A percentile compares a stretch with the other conserved stretches of the same genome.
Evolutionary conservation across 23 tunicate genomes (phyloP).

Genomic region (Trididemnum nubilum): DNA sequence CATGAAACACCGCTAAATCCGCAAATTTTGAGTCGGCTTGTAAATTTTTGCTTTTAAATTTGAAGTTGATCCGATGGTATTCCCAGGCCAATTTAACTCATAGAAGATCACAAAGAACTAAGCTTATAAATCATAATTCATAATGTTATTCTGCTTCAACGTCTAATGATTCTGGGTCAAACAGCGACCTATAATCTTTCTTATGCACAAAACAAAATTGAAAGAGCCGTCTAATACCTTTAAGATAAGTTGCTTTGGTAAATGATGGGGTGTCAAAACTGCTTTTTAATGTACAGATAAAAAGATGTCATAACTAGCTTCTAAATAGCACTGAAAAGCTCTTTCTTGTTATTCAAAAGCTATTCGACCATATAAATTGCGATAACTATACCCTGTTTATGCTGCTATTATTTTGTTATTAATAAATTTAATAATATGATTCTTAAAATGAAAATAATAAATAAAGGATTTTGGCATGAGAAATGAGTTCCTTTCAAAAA

Average conservation of each 20-base stretch:
- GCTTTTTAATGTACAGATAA: not conserved
- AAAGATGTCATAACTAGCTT: not conserved
- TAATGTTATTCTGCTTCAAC: not conserved
- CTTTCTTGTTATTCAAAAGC: not conserved
- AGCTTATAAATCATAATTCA: constrained; percentile 18
- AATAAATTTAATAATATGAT: constrained; percentile 15
- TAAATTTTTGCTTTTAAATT: too few relatives aligned
- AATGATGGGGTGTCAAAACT: not conserved
- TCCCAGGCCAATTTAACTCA: not conserved
- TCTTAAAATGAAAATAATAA: constrained; percentile 3
- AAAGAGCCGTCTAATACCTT: too few relatives aligned
- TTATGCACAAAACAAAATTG: too few relatives aligned
- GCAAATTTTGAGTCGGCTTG: too few relatives aligned
- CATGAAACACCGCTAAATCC: too few relatives aligned
- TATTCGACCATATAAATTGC: not conserved
- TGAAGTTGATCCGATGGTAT: not conserved
- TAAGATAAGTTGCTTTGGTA: not conserved
- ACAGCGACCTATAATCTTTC: constrained; percentile 9
- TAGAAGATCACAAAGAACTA: not conserved
- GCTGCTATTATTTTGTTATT: too few relatives aligned
- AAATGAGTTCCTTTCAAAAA: not conserved
- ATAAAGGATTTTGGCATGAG: not conserved
- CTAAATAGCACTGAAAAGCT: too few relatives aligned
- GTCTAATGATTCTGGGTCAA: not conserved
- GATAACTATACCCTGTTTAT: too few relatives aligned